Evolutionary conservation across 53 echinoderm and acorn worm genomes (phyloP).

Genomic region (Temnopleurus reevesii): DNA sequence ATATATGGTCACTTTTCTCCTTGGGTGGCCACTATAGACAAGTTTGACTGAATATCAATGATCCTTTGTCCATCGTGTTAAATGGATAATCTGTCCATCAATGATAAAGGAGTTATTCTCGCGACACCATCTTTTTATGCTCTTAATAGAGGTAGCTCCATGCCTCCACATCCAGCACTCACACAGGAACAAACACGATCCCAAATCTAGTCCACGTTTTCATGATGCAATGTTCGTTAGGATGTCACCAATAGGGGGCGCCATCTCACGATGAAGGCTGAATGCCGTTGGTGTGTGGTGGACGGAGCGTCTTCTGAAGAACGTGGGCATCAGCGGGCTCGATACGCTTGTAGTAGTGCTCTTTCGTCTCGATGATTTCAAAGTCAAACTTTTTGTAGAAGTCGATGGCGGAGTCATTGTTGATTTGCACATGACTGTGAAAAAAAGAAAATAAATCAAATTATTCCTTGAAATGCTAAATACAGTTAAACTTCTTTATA

Average conservation of each 20-base stretch:
- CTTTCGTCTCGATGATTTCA: constrained; percentile 97
- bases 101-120: too few relatives aligned
- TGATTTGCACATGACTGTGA: constrained; percentile 93
- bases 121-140: too few relatives aligned
- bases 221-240: background rate
- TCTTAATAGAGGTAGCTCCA: background rate
- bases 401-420: constrained; percentile 94
- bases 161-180: background rate
- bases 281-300: background rate
- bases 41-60: too few relatives aligned
- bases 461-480: too few relatives aligned
- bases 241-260: background rate
- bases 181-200: background rate
- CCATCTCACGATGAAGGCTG: constrained; percentile 1
- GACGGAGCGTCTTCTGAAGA: constrained; percentile 80
- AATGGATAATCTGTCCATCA: too few relatives aligned
- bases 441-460: background rate
- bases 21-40: too few relatives aligned
- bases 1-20: too few relatives aligned
- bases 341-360: constrained; percentile 97
- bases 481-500: too few relatives aligned
- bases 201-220: background rate
- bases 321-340: constrained; percentile 96
- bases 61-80: too few relatives aligned
- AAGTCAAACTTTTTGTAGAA: constrained; percentile 98